Base-by-base conservation (phyloP, 1,140 invertebrate genomes). In the Drosophila kohkoa region DNA sequence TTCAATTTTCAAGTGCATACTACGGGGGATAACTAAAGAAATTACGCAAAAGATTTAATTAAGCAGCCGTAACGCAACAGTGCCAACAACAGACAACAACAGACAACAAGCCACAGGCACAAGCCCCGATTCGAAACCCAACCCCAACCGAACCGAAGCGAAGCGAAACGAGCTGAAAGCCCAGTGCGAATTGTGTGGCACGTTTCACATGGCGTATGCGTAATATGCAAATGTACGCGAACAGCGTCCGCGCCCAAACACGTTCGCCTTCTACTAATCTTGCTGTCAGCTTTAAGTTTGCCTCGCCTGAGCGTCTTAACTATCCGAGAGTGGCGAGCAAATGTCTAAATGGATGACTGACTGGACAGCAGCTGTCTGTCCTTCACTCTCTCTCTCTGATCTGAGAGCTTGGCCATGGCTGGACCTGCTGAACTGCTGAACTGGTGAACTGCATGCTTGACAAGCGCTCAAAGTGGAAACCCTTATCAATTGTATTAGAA, bases 31-130 rank as follows among this genome's bases (percentile, higher is more conserved):
- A 79, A 58, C 85, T 89, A 89, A 88, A 81, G 78, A 88, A 89
- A 88, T 88, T 88, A 88, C 77, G 74, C 78, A 85, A 89, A 85
- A 85, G 85, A 88, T 88, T 88, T 89, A 85, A 88, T 88, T 88
- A 88, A 76, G 86, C 74, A 80, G 73, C 60, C 76, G 57, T 82
- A 78, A 87, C 81, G 66, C 72, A 57, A 63, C 59, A 65, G 51
- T 80, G 65, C 59, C 77, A 83, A 57, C 30, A 62, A 59, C 30
- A 68, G 52, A 45, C 30, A 30, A 54, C 20, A 25, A 25, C 20
- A 25, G 20, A 25, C 20, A 25, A 59, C 15, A 55, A 7, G 38
- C 28, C 10, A 48, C 64, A 48, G 43, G 38, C 43, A 58, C 35
- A 54, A 25, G 46, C 30, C 45, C 45, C n/a, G 30, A 11, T 41